phyloP scores from a whole-genome alignment of 2,113 vertebrate genomes.

The Felis chaus region DNA sequence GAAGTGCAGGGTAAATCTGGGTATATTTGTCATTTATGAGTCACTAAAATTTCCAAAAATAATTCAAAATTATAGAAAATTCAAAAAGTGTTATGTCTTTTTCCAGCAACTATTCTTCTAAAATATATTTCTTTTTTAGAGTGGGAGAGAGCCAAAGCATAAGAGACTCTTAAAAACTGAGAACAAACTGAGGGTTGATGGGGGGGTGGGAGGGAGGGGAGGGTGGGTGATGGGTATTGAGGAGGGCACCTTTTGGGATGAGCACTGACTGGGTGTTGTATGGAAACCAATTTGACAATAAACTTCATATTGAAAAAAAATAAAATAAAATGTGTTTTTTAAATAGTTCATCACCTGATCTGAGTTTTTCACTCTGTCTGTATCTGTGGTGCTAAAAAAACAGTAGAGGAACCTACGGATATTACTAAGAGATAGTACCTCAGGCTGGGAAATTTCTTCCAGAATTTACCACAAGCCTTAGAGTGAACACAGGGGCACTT shows the following conservation, averaged over 20 bases:
- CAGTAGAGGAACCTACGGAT: not conserved
- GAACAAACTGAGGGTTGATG: no score
- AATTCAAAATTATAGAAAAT: slow-evolving; percentile 6
- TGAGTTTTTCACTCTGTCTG: not conserved
- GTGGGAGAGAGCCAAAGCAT: no score
- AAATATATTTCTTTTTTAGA: not conserved
- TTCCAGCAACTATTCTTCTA: not conserved
- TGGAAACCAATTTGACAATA: no score
- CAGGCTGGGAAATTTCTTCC: not conserved
- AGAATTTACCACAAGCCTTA: not conserved
- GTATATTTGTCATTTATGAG: not conserved
- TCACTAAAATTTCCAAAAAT: slow-evolving; percentile 7
- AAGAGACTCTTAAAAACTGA: no score
- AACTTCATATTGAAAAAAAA: no score
- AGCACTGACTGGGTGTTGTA: no score
- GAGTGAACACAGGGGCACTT: not conserved
- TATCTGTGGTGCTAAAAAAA: not conserved
- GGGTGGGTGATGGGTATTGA: no score
- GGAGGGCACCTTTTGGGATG: no score
- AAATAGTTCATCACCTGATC: not conserved
- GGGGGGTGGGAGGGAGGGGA: no score
- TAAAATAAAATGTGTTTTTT: not conserved
- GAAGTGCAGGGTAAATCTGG: not conserved
- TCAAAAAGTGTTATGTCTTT: not conserved
- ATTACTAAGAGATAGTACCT: not conserved